Evolutionary conservation across 2,797 vertebrate species (phyloP).

Genomic region (Coreius guichenoti): DNA sequence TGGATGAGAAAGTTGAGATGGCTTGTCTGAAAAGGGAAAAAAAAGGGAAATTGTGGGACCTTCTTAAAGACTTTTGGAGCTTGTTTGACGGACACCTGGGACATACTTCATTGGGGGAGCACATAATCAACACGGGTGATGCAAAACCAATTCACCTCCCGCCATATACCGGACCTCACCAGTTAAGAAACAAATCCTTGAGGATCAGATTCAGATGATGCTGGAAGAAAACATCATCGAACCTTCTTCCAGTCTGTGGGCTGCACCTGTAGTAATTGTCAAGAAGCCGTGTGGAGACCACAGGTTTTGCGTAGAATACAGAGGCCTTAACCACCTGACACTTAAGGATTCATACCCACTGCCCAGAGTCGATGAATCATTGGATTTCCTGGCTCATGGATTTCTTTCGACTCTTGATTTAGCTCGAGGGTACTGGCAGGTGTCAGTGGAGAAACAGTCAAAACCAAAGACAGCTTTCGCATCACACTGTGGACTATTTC

Average conservation of each 20-base stretch:
- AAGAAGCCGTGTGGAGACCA: background rate
- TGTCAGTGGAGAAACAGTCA: background rate
- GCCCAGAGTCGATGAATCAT: too few relatives aligned
- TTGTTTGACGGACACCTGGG: background rate
- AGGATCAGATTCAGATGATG: background rate
- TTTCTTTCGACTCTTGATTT: too few relatives aligned
- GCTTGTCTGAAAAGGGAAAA: background rate
- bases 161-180: background rate
- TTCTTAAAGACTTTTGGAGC: too few relatives aligned
- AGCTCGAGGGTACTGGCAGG: too few relatives aligned
- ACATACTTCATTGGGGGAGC: background rate
- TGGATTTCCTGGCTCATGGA: too few relatives aligned
- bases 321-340: too few relatives aligned
- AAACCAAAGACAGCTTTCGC: background rate
- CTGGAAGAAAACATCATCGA: background rate
- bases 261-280: background rate
- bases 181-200: background rate
- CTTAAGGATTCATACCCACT: too few relatives aligned
- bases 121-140: background rate
- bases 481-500: too few relatives aligned
- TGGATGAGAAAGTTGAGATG: background rate
- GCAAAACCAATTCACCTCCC: background rate
- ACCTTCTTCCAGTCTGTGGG: background rate
- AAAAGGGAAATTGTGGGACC: background rate
- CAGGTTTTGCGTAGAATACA: too few relatives aligned